Evolutionary conservation across 1,140 invertebrate genomes (phyloP).

Genomic region (Carposina sasakii): DNA sequence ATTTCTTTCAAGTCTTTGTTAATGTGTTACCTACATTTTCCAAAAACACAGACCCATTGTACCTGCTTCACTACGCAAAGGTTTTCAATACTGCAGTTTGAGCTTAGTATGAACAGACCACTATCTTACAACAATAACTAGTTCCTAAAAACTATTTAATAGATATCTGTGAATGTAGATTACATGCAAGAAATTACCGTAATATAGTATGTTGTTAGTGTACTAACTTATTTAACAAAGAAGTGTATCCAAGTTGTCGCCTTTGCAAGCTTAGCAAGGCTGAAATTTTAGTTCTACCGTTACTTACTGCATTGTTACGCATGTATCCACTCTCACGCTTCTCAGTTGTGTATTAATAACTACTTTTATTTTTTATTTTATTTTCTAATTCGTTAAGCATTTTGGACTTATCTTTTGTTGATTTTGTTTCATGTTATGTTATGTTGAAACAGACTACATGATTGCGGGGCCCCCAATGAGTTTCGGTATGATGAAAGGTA

Average conservation of each 20-base stretch:
- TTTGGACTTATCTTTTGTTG: constrained; percentile 58
- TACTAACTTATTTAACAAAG: constrained; percentile 60
- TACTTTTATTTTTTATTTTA: constrained; percentile 41
- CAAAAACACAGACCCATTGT: too few species aligned
- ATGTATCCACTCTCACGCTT: constrained; percentile 59
- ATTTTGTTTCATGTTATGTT: constrained; percentile 78
- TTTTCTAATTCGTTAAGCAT: constrained; percentile 49
- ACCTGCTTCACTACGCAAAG: too few species aligned
- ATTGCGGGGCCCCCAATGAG: constrained; percentile 80
- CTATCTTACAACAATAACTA: too few species aligned
- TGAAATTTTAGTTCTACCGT: constrained; percentile 50
- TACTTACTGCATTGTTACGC: constrained; percentile 58
- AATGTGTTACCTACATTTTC: too few species aligned
- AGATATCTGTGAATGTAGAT: too few species aligned
- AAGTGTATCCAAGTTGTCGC: constrained; percentile 43
- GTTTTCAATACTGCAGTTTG: too few species aligned
- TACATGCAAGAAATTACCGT: too few species aligned
- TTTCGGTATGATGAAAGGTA: constrained; percentile 87
- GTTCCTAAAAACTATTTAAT: too few species aligned
- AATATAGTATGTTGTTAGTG: constrained; percentile 53
- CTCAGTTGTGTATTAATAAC: constrained; percentile 58
- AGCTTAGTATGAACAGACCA: too few species aligned
- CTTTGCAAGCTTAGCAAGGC: constrained; percentile 52
- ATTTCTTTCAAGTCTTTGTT: too few species aligned
- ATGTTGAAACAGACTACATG: constrained; percentile 79